A percentile compares a stretch with the other conserved stretches of the same genome.
Conservation (phyloP, 2,888 invertebrate species). For the Lithodes maja region DNA sequence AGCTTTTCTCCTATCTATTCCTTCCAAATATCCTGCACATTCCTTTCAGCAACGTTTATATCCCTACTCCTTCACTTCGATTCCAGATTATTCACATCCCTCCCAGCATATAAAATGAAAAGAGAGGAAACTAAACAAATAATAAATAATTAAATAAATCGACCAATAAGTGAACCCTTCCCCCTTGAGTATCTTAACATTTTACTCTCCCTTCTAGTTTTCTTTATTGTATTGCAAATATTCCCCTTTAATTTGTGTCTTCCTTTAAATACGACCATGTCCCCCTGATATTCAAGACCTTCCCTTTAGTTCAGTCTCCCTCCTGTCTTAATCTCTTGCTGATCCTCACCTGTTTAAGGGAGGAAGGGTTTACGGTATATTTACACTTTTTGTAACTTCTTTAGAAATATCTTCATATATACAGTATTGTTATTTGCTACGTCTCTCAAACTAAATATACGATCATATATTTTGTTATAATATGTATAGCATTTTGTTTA, state of each 20-base stretch:
- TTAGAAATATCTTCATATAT: neutral
- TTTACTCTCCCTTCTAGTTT: neutral
- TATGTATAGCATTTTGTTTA: neutral
- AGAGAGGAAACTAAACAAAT: no score
- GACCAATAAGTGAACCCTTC: no score
- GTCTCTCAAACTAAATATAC: conserved; percentile 2
- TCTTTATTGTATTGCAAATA: no score
- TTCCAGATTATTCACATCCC: neutral
- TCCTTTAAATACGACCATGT: no score
- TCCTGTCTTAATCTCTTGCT: no score
- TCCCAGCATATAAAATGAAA: no score
- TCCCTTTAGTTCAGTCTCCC: no score
- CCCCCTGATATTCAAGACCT: no score
- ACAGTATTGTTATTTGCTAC: neutral
- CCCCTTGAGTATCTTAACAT: no score
- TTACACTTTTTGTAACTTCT: neutral
- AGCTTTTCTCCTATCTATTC: neutral
- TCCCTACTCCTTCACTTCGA: neutral
- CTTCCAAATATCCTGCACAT: neutral
- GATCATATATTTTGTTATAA: neutral
- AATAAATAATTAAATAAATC: no score
- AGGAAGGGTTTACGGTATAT: neutral
- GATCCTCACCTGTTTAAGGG: neutral
- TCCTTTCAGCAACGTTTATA: neutral
- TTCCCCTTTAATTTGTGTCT: no score